A percentile compares a stretch with the other conserved stretches of the same genome.
Evolutionary conservation across 2,888 invertebrate species (phyloP).

Genomic region (Monochamus alternatus): DNA sequence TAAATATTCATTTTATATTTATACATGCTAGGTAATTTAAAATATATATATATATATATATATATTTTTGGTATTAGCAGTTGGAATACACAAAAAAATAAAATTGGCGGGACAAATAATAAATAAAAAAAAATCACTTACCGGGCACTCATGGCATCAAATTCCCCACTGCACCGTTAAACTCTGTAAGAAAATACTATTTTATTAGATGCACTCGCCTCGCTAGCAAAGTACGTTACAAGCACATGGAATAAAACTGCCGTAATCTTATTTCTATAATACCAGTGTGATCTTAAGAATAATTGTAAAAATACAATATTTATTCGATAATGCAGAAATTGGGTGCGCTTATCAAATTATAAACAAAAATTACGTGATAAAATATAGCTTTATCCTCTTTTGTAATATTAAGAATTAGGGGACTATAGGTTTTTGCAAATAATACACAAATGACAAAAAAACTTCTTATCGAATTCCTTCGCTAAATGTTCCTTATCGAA

Average conservation of each 20-base stretch:
- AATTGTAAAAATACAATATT: slow-evolving; percentile 49
- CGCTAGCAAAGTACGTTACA: not conserved
- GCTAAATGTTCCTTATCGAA: slow-evolving; percentile 43
- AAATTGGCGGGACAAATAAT: not conserved
- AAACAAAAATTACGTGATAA: slow-evolving; percentile 55
- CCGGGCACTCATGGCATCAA: slow-evolving; percentile 65
- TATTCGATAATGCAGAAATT: slow-evolving; percentile 60
- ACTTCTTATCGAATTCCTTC: slow-evolving; percentile 30
- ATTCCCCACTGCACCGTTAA: slow-evolving; percentile 22
- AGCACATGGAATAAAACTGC: slow-evolving; percentile 17
- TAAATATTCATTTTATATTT: too few relatives aligned
- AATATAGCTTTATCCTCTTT: slow-evolving; percentile 49
- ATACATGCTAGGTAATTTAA: too few relatives aligned
- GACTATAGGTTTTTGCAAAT: slow-evolving; percentile 37
- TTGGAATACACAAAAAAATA: not conserved
- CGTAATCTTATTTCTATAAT: slow-evolving; percentile 35
- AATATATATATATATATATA: too few relatives aligned
- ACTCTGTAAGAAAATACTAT: slow-evolving; percentile 28
- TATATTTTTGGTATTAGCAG: too few relatives aligned
- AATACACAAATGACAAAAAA: slow-evolving; percentile 36
- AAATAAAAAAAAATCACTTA: slow-evolving; percentile 55
- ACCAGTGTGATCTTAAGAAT: slow-evolving; percentile 40
- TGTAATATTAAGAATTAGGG: slow-evolving; percentile 51
- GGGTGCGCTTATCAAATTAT: slow-evolving; percentile 62
- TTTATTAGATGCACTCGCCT: not conserved